Evolutionary conservation across 1,140 invertebrate species (phyloP).

Genomic region (Glomeris maerens): DNA sequence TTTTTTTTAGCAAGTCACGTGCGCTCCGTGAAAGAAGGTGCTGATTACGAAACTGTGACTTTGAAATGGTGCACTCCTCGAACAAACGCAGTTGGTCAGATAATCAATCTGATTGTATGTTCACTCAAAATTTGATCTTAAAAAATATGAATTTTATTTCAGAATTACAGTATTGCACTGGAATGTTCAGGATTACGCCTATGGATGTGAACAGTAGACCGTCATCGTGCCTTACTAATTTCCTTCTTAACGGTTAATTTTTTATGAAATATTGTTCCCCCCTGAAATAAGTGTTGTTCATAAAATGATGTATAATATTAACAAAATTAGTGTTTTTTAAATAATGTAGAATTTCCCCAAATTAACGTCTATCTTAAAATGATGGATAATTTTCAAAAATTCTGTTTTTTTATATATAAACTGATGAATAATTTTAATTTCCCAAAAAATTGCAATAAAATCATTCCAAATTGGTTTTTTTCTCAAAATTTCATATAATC

Average conservation of each 20-base stretch:
- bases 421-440: too few species aligned
- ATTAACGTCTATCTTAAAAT: neutral
- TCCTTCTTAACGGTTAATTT: conserved; percentile 68
- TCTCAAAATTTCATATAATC: too few species aligned
- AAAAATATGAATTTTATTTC: conserved; percentile 18
- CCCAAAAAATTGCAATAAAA: too few species aligned
- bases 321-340: too few species aligned
- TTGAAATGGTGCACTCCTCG: conserved; percentile 92
- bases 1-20: conserved; percentile 19
- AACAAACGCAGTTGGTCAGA: conserved; percentile 48
- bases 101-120: conserved; percentile 4
- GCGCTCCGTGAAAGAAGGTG: conserved; percentile 41
- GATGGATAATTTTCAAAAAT: too few species aligned
- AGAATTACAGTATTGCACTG: conserved; percentile 54
- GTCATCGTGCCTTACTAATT: conserved; percentile 91
- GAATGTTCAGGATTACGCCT: conserved; percentile 78
- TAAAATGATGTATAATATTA: too few species aligned
- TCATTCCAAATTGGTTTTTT: too few species aligned
- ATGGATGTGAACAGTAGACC: conserved; percentile 88
- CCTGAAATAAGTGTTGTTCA: too few species aligned
- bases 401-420: neutral
- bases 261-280: too few species aligned
- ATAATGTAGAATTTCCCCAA: neutral
- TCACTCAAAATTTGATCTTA: conserved; percentile 1
- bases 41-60: conserved; percentile 59